A percentile compares a stretch with the other conserved stretches of the same genome.
Conservation (phyloP, 2,888 invertebrate genomes). For the Dynastes tityus region DNA sequence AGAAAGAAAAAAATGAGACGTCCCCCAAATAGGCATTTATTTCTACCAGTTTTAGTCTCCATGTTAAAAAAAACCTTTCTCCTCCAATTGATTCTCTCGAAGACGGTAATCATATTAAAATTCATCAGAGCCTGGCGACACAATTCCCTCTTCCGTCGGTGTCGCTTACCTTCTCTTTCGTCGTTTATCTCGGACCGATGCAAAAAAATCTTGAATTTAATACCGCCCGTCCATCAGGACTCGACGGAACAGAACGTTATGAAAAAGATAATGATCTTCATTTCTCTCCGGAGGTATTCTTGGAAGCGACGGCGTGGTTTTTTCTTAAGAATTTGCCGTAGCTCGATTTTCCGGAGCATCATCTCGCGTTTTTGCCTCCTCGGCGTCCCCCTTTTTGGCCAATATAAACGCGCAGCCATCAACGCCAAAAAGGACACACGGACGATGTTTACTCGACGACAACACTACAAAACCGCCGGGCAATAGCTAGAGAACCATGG, state of each 20-base stretch:
- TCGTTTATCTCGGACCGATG: slow-evolving; percentile 12
- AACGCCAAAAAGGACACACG: slow-evolving; percentile 24
- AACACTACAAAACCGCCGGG: slow-evolving; percentile 18
- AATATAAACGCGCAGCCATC: slow-evolving; percentile 3
- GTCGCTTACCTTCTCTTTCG: slow-evolving; percentile 9
- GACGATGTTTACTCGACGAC: slow-evolving; percentile 21
- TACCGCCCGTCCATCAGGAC: slow-evolving; percentile 14
- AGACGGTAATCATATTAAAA: background rate
- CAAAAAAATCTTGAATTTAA: slow-evolving; percentile 27
- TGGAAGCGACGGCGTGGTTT: background rate
- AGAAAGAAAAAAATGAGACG: too few relatives aligned
- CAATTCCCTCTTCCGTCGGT: background rate
- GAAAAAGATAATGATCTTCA: slow-evolving; percentile 43
- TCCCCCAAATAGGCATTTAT: too few relatives aligned
- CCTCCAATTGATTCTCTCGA: too few relatives aligned
- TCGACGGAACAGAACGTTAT: slow-evolving; percentile 25
- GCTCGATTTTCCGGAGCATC: slow-evolving; percentile 33
- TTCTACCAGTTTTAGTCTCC: too few relatives aligned
- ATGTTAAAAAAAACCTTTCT: too few relatives aligned
- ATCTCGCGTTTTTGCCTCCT: slow-evolving; percentile 7
- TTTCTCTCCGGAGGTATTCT: slow-evolving; percentile 38
- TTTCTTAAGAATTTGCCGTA: background rate
- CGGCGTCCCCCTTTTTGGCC: background rate
- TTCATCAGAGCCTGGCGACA: background rate
- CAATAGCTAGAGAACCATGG: background rate